A percentile compares a stretch with the other conserved stretches of the same genome.
phyloP scores from a whole-genome alignment of 1,140 invertebrate genomes.

The Hyphantria cunea region DNA sequence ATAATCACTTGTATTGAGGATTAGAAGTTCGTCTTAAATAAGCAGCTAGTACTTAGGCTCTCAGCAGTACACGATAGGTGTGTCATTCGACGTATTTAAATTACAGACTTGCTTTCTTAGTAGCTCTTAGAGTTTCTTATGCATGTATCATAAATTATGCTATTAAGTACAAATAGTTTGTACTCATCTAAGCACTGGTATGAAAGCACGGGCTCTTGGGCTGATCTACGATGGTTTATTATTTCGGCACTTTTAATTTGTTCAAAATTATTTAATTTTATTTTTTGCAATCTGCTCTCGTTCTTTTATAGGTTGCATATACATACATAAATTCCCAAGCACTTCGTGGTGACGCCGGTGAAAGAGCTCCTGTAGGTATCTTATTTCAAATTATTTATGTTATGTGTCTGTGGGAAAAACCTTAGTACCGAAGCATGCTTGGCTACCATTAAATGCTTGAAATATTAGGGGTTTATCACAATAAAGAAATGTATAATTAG shows the following conservation, averaged over 20 bases:
- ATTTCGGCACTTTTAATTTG: slow-evolving; percentile 9
- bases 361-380: slow-evolving; percentile 84
- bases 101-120: slow-evolving; percentile 1
- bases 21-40: neutral
- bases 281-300: slow-evolving; percentile 79
- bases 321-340: slow-evolving; percentile 74
- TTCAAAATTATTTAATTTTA: slow-evolving; percentile 52
- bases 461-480: no score
- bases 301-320: slow-evolving; percentile 81
- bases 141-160: neutral
- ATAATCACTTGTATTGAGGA: slow-evolving; percentile 2
- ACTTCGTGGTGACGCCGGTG: slow-evolving; percentile 69
- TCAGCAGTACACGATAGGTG: neutral
- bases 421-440: no score
- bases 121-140: neutral
- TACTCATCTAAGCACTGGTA: neutral
- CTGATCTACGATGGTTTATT: neutral
- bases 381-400: slow-evolving; percentile 50
- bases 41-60: neutral
- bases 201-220: neutral
- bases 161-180: neutral
- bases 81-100: neutral
- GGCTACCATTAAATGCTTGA: no score
- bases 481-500: no score
- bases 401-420: slow-evolving; percentile 25